Percentiles rank a stretch among this genome's conserved stretches.
These are phyloP conservation scores for Hemicentrotus pulcherrimus DNA, from an alignment of 35 echinoderm and acorn worm species.

Conservation along the genomic window DNA sequence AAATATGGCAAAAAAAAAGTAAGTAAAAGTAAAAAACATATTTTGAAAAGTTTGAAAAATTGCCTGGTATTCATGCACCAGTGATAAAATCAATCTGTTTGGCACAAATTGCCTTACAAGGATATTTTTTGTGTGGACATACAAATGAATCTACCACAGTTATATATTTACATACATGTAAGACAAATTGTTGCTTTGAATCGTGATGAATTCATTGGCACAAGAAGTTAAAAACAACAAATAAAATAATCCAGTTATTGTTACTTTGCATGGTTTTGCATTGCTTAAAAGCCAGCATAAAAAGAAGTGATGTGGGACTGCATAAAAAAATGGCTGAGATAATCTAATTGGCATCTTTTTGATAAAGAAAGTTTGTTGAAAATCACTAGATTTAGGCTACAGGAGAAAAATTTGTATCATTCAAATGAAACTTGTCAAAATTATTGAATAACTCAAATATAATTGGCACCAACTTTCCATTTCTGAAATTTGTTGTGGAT, in stretches of 20 bases:
- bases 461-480: too few species aligned
- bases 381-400: too few species aligned
- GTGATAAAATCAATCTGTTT: not conserved
- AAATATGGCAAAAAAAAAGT: not conserved
- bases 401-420: too few species aligned
- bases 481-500: too few species aligned
- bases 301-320: too few species aligned
- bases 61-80: not conserved
- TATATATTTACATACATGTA: constrained; percentile 43
- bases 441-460: too few species aligned
- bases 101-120: not conserved
- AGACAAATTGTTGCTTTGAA: constrained; percentile 15
- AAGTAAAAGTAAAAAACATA: not conserved
- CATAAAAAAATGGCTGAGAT: too few species aligned
- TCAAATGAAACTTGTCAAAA: too few species aligned
- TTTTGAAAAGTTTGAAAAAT: not conserved
- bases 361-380: not conserved
- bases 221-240: not conserved
- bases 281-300: too few species aligned
- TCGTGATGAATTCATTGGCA: not conserved
- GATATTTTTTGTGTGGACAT: not conserved
- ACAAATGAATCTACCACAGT: not conserved
- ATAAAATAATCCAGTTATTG: too few species aligned
- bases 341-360: not conserved
- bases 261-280: too few species aligned